Percentiles rank a stretch among this genome's conserved stretches.
Evolutionary conservation across 2,113 vertebrate species (phyloP).

Genomic region (Chaetops frenatus): DNA sequence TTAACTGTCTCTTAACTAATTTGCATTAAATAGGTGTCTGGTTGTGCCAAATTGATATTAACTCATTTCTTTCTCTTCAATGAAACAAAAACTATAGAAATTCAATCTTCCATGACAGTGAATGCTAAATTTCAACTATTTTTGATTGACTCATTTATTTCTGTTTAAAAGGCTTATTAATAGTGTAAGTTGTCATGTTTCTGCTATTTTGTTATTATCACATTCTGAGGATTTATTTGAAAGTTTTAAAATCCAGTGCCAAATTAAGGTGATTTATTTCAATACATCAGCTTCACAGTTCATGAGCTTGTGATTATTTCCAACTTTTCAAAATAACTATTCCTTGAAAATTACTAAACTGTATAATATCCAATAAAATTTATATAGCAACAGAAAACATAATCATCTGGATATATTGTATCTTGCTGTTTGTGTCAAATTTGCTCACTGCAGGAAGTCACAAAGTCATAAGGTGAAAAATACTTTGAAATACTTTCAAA

Average conservation of each 20-base stretch:
- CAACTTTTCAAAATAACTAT: conserved; percentile 41
- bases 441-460: not conserved
- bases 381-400: not conserved
- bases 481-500: not conserved
- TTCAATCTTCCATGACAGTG: not conserved
- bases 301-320: conserved; percentile 42
- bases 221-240: conserved; percentile 42
- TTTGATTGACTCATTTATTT: not conserved
- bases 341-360: conserved; percentile 44
- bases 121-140: not conserved
- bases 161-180: not conserved
- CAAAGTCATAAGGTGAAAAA: not conserved
- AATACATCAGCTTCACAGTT: conserved; percentile 40
- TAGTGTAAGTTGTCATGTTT: conserved; percentile 6
- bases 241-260: conserved; percentile 39
- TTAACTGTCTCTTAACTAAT: not conserved
- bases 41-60: not conserved
- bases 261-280: conserved; percentile 66
- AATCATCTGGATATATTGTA: not conserved
- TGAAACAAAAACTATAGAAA: not conserved
- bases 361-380: conserved; percentile 32
- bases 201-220: conserved; percentile 16
- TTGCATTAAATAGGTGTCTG: not conserved
- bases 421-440: not conserved
- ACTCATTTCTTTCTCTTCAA: not conserved